Evolutionary conservation across 2,797 vertebrate genomes (phyloP), one percentile per base, ranked within the genome.

Genomic region (Scolopax bukidnonensis): DNA sequence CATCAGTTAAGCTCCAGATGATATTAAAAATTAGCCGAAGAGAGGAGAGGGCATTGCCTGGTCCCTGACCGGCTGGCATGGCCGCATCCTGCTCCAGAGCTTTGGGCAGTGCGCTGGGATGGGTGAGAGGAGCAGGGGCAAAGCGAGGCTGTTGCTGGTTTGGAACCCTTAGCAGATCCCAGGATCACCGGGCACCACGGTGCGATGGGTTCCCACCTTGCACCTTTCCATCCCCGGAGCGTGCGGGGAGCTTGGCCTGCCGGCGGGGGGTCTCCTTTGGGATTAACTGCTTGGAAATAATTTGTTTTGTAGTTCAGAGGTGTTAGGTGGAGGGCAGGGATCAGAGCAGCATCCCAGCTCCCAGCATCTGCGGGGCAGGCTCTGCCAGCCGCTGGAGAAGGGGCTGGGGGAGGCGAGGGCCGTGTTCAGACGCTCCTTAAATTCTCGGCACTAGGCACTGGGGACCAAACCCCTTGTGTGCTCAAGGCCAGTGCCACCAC

Each of bases 131-230:
- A 60, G 70, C 40, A 20, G 47, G 51, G 28, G n/a, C 32, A 5
- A 40, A 3, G 61, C 1, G 2, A 16, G 45, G 51, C 4, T 0
- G 30, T 13, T 7, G 1, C 40, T 8, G 47, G 32, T 23, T 9
- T 1, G 1, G 54, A 56, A 8, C 5, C 7, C 8, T 2, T 0
- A 8, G 4, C 7, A 19, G 53, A 16, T 54, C 16, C 45, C 14
- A 0, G 3, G 12, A n/a, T 45, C 24, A 0, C 25, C 0, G 3
- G 15, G 21, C 1, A 12, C 13, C 1, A 0, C 3, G 45, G 53
- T 17, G 57, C 2, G 1, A 16, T 2, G 57, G 41, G 10, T 17
- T 75, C 59, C 60, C 6, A 4, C 23, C 38, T 43, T 9, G 30
- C 4, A 1, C 77, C 48, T 45, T 61, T 15, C 70, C 51, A 1